phyloP scores from a whole-genome alignment of 2,113 vertebrate species.

The Cyanoliseus patagonus region DNA sequence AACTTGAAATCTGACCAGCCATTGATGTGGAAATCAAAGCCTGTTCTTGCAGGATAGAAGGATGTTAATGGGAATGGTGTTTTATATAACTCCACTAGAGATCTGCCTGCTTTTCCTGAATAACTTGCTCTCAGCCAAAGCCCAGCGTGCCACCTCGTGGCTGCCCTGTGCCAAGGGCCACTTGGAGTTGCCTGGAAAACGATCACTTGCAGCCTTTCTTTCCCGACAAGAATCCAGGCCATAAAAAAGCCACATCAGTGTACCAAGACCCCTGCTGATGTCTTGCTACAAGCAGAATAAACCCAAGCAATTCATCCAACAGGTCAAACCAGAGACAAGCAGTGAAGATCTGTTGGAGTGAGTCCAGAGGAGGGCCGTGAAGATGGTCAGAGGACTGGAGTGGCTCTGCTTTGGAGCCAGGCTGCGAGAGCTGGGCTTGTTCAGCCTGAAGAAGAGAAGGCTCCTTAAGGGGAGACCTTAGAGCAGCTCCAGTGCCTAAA shows the following conservation, averaged over 20 bases:
- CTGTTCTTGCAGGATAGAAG: conserved; percentile 27
- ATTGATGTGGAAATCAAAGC: conserved; percentile 48
- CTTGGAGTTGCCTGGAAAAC: neutral
- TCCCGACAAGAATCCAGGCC: neutral
- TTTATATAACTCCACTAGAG: neutral
- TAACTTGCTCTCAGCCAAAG: neutral
- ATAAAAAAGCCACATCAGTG: neutral
- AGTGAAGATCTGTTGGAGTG: neutral
- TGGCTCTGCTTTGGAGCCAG: neutral
- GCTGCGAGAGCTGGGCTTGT: neutral
- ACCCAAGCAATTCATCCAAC: neutral
- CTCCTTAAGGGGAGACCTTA: neutral
- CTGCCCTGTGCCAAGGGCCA: neutral
- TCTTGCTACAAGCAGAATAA: neutral
- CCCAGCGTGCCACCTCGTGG: conserved; percentile 54
- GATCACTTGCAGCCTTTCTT: neutral
- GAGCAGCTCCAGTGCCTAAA: neutral
- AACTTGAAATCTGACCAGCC: conserved; percentile 30
- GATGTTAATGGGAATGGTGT: neutral
- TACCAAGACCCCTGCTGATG: neutral
- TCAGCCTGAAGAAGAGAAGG: neutral
- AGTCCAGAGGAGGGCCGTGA: neutral
- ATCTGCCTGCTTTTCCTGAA: neutral
- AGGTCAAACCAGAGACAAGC: neutral
- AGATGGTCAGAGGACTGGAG: neutral